Percentiles rank a stretch among this genome's conserved stretches.
Conservation (phyloP, 2,888 invertebrate genomes). For the Nemurella pictetii region DNA sequence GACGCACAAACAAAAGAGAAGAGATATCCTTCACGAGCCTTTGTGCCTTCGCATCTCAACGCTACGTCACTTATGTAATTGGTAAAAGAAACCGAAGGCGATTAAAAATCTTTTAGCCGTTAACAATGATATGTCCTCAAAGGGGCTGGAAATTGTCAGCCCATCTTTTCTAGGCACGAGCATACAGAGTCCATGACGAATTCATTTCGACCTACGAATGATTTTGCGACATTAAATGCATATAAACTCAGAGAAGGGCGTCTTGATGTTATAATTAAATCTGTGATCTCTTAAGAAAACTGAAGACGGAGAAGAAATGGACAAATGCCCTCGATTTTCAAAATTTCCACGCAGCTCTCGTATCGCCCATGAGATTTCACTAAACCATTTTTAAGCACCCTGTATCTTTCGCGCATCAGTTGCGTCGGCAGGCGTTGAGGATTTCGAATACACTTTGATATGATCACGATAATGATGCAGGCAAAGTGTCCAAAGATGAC, state of each 20-base stretch:
- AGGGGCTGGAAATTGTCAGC: background rate
- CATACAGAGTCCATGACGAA: background rate
- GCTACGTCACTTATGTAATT: conserved; percentile 28
- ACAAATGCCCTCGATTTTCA: background rate
- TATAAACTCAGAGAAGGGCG: background rate
- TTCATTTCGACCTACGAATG: background rate
- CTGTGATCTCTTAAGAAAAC: no score
- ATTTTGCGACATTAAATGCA: background rate
- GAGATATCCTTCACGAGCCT: conserved; percentile 35
- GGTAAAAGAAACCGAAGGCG: conserved; percentile 33
- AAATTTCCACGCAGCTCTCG: background rate
- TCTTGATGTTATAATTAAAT: background rate
- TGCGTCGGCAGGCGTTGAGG: background rate
- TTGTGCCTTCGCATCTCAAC: conserved; percentile 28
- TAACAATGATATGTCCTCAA: conserved; percentile 4
- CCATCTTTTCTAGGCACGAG: background rate
- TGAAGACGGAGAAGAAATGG: background rate
- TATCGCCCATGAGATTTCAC: background rate
- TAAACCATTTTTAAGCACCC: background rate
- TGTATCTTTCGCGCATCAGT: background rate
- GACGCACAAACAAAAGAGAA: conserved; percentile 23
- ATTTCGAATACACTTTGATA: background rate
- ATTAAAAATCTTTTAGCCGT: conserved; percentile 16
- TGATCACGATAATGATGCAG: background rate
- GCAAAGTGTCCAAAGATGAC: background rate